A percentile compares a stretch with the other conserved stretches of the same genome.
Conservation (phyloP, 2,888 invertebrate species). For the Catocala fraxini region DNA sequence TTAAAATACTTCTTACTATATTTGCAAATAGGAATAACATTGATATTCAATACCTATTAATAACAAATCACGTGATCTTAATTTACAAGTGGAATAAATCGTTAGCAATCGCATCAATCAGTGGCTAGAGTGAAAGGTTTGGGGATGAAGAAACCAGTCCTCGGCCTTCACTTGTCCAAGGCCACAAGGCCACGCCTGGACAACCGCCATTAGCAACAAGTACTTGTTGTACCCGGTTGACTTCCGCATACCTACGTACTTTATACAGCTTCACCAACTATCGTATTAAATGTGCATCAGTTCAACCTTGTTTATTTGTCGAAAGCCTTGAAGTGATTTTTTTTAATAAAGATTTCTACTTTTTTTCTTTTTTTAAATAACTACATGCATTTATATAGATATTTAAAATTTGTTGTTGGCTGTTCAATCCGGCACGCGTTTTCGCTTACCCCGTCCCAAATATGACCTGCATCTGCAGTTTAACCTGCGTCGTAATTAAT, state of each 20-base stretch:
- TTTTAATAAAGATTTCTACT: too few relatives aligned
- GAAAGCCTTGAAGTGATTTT: neutral
- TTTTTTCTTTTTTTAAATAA: too few relatives aligned
- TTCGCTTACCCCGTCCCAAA: constrained; percentile 28
- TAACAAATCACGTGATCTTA: constrained; percentile 2
- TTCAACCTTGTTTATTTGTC: neutral
- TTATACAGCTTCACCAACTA: constrained; percentile 18
- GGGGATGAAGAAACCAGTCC: constrained; percentile 42
- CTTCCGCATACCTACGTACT: constrained; percentile 44
- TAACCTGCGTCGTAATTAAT: constrained; percentile 39
- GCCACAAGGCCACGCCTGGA: constrained; percentile 39
- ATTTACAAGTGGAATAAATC: constrained; percentile 11
- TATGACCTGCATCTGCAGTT: constrained; percentile 16
- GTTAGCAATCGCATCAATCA: constrained; percentile 1
- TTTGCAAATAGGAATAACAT: too few relatives aligned
- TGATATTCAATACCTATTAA: too few relatives aligned
- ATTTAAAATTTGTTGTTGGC: too few relatives aligned
- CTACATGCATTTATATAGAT: too few relatives aligned
- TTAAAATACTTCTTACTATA: neutral
- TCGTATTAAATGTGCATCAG: constrained; percentile 5
- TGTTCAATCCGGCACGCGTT: too few relatives aligned
- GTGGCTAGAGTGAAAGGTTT: constrained; percentile 54
- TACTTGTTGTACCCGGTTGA: constrained; percentile 17
- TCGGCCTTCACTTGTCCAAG: constrained; percentile 42
- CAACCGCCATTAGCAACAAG: constrained; percentile 35